A percentile compares a stretch with the other conserved stretches of the same genome.
Conservation (phyloP, 1,140 invertebrate species). For the Charaxes varanes region DNA sequence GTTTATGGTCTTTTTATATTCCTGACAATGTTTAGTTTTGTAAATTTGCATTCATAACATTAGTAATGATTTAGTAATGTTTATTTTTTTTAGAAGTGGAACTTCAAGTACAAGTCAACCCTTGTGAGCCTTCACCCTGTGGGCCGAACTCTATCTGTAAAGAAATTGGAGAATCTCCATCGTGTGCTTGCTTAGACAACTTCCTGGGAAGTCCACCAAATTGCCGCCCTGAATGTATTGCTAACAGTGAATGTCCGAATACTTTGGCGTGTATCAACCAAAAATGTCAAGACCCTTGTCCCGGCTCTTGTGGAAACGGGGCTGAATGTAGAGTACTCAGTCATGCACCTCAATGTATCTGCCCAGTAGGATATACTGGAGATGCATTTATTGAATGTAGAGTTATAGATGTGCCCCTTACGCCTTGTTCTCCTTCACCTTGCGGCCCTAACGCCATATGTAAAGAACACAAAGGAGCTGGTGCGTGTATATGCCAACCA, state of each 20-base stretch:
- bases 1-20: conserved; percentile 83
- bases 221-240: conserved; percentile 82
- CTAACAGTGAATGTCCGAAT: conserved; percentile 83
- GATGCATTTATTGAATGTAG: conserved; percentile 77
- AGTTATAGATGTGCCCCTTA: conserved; percentile 62
- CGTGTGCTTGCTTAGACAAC: conserved; percentile 79
- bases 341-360: conserved; percentile 80
- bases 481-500: conserved; percentile 77
- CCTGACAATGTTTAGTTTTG: conserved; percentile 67
- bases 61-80: too few species aligned
- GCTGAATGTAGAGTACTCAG: conserved; percentile 82
- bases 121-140: conserved; percentile 82
- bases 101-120: conserved; percentile 59
- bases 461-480: conserved; percentile 75
- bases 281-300: conserved; percentile 84
- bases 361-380: conserved; percentile 75
- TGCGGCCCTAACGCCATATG: conserved; percentile 82
- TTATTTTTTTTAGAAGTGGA: conserved; percentile 6
- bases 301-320: conserved; percentile 81
- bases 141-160: conserved; percentile 85
- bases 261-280: conserved; percentile 82
- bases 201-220: conserved; percentile 81
- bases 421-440: conserved; percentile 79
- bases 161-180: conserved; percentile 75
- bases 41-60: conserved; percentile 4